Percentiles rank a stretch among this genome's conserved stretches.
These are phyloP conservation scores for Nemurella pictetii DNA, from an alignment of 2,888 invertebrate genomes.

Conservation along the genomic window DNA sequence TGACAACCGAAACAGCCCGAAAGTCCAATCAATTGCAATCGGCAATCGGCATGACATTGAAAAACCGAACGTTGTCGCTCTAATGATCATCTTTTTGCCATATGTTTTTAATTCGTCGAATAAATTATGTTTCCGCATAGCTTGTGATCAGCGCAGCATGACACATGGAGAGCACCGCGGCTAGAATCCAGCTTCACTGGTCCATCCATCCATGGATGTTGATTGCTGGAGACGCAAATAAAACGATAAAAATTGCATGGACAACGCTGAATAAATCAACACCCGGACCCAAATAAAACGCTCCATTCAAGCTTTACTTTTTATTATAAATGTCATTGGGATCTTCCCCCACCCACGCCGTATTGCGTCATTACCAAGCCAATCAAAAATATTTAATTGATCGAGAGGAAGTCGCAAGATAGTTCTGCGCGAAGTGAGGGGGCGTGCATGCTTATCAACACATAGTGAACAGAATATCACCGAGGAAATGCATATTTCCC, in stretches of 20 bases:
- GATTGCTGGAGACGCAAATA: not conserved
- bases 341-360: not conserved
- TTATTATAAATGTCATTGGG: not conserved
- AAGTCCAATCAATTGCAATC: not conserved
- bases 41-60: constrained; percentile 6
- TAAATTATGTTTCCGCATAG: constrained; percentile 10
- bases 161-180: too few species aligned
- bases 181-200: not conserved
- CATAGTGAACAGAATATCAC: not conserved
- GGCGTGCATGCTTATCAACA: not conserved
- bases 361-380: not conserved
- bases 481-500: not conserved
- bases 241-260: not conserved
- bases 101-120: not conserved
- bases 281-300: not conserved
- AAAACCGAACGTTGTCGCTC: not conserved
- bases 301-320: not conserved
- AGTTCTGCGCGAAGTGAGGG: not conserved
- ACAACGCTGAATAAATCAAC: not conserved
- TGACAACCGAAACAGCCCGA: not conserved
- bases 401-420: not conserved
- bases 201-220: not conserved
- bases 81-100: not conserved
- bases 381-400: not conserved
- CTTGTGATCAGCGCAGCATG: not conserved